Evolutionary conservation across 2,888 invertebrate genomes (phyloP), one percentile per base, ranked within the genome.

Genomic region (Lucinisca nassula): DNA sequence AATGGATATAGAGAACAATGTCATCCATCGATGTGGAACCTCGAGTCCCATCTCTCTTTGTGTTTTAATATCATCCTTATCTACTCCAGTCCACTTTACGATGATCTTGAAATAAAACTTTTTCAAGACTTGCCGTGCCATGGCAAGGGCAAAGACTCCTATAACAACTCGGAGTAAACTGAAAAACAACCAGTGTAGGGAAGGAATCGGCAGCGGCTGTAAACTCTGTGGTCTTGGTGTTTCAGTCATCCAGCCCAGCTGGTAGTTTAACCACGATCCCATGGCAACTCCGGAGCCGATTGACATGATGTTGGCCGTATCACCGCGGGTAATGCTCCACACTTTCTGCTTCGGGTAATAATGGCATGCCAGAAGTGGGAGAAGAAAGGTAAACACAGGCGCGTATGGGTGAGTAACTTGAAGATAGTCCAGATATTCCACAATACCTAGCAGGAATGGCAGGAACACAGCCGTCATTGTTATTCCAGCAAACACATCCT

Each of bases 261-360:
- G 98, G 96, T 97, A 98, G 96, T 98, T 98, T 58, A 98, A 96
- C 98, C 98, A 98, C 6, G 98, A 97, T 30, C 98, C 98, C 1
- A 97, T 96, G 74, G 98, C 97, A 87, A 98, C 97, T 76, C 98
- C 98, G 0, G 93, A 92, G 32, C 91, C 94, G 32, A 95, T 94
- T 10, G 91, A 98, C 90, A 98, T 97, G 91, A 98, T 98, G 97
- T 98, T 98, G 0, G 98, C 97, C 0, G 99, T 99, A 96, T 99
- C 99, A 35, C 98, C 98, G 95, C 99, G 95, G 0, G 98, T 98
- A 10, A 98, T 98, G 79, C 98, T 98, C 98, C 98, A 98, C 94
- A 97, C 98, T 92, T 98, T 98, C 77, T 98, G 97, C 90, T 97
- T 97, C 0, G 99, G 99, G 96, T 98, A 98, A 95, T 97, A 98